These are phyloP conservation scores for Morone saxatilis DNA, from an alignment of 2,113 vertebrate species.

Conservation along the genomic window DNA sequence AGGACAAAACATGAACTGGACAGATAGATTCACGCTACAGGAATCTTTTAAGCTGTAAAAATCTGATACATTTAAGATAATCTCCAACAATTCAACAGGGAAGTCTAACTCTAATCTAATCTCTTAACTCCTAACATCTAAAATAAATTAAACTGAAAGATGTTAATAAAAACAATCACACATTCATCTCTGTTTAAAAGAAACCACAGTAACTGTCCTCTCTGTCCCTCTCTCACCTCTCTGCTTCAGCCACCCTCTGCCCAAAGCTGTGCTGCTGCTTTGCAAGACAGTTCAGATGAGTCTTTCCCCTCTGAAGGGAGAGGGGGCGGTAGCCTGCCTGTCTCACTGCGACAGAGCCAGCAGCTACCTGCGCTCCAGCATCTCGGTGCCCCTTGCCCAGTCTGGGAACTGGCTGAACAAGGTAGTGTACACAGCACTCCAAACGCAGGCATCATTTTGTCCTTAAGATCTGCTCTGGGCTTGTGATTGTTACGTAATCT, in stretches of 20 bases:
- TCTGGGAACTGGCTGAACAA: conserved; percentile 88
- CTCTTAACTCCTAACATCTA: not conserved
- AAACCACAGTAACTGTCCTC: not conserved
- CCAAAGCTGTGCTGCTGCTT: conserved; percentile 89
- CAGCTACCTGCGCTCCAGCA: conserved; percentile 90
- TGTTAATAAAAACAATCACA: not conserved
- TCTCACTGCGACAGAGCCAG: conserved; percentile 93
- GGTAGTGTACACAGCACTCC: conserved; percentile 73
- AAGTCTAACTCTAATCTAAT: not conserved
- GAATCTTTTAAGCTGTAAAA: not conserved
- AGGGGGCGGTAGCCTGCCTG: conserved; percentile 87
- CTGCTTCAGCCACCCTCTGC: conserved; percentile 89
- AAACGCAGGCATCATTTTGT: not conserved
- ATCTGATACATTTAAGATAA: not conserved
- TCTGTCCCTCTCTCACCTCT: not conserved
- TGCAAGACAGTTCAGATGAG: conserved; percentile 94
- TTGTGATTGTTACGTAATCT: not conserved
- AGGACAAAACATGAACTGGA: not conserved
- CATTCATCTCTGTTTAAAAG: not conserved
- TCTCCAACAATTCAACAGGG: not conserved
- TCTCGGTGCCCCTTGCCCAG: conserved; percentile 82
- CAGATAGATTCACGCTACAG: not conserved
- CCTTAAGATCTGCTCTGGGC: not conserved
- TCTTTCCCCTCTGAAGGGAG: conserved; percentile 90
- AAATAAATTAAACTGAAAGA: not conserved